A percentile compares a stretch with the other conserved stretches of the same genome.
Conservation (phyloP, 2,113 vertebrate species). For the Bettongia penicillata region DNA sequence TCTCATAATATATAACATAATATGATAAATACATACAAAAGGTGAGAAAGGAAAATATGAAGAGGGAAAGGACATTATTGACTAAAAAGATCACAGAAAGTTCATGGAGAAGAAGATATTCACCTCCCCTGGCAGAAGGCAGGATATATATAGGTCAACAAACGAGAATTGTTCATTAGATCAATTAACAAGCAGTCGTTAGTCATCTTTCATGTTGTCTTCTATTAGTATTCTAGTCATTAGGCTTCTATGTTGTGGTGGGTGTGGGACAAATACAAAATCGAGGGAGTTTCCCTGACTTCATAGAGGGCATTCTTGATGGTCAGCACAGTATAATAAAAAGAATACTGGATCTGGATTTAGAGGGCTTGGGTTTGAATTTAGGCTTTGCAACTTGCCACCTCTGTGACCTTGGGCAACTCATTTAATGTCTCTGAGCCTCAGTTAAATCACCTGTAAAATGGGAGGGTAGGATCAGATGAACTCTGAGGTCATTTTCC, state of each 20-base stretch:
- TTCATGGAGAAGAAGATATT: not conserved
- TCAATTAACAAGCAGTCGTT: not conserved
- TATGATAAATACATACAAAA: not conserved
- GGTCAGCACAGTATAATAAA: not conserved
- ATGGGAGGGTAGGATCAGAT: not conserved
- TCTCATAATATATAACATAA: not conserved
- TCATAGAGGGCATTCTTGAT: not conserved
- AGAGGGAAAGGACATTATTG: not conserved
- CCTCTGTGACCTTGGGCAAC: not conserved
- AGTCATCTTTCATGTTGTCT: too few relatives aligned
- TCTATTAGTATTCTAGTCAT: too few relatives aligned
- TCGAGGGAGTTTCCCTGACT: not conserved
- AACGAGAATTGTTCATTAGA: not conserved
- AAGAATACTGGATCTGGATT: not conserved
- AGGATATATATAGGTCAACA: not conserved
- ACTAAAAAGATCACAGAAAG: not conserved
- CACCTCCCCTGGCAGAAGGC: not conserved
- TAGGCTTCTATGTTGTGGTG: too few relatives aligned
- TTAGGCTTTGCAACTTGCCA: not conserved
- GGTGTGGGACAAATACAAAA: not conserved
- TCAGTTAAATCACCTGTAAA: not conserved
- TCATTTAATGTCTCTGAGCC: not conserved
- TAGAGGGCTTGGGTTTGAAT: not conserved
- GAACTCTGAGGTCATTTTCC: not conserved
- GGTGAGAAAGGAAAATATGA: not conserved